Evolutionary conservation across 2,113 vertebrate genomes (phyloP).

Genomic region (Gymnorhina tibicen): DNA sequence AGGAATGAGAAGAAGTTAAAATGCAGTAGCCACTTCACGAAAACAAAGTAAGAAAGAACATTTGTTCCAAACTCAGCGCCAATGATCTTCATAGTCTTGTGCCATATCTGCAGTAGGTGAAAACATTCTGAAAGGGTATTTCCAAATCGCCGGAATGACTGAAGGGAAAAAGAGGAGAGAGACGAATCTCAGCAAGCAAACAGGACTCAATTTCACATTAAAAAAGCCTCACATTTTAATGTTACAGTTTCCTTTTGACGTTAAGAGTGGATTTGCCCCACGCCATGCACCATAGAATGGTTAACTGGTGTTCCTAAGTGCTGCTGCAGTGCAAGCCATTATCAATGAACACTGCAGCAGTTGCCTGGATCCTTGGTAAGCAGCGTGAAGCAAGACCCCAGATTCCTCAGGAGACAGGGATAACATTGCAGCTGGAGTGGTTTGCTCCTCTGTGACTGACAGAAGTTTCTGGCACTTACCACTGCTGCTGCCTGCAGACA

Average conservation of each 20-base stretch:
- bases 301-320: background rate
- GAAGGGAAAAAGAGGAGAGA: background rate
- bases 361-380: background rate
- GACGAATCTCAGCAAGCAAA: background rate
- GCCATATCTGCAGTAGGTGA: constrained; percentile 74
- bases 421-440: background rate
- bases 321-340: background rate
- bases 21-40: constrained; percentile 89
- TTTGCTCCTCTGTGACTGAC: background rate
- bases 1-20: constrained; percentile 91
- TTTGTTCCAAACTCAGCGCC: constrained; percentile 89
- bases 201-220: background rate
- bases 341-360: background rate
- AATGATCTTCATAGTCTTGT: constrained; percentile 85
- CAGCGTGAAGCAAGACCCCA: background rate
- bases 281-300: background rate
- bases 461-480: constrained; percentile 57
- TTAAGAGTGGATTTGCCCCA: background rate
- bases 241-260: background rate
- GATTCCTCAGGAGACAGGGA: background rate
- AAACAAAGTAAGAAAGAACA: constrained; percentile 90
- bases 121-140: constrained; percentile 62
- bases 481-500: constrained; percentile 22
- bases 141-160: constrained; percentile 78
- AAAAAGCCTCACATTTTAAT: background rate